phyloP scores from a whole-genome alignment of 2,113 vertebrate genomes.

The Ardeotis arabs region DNA sequence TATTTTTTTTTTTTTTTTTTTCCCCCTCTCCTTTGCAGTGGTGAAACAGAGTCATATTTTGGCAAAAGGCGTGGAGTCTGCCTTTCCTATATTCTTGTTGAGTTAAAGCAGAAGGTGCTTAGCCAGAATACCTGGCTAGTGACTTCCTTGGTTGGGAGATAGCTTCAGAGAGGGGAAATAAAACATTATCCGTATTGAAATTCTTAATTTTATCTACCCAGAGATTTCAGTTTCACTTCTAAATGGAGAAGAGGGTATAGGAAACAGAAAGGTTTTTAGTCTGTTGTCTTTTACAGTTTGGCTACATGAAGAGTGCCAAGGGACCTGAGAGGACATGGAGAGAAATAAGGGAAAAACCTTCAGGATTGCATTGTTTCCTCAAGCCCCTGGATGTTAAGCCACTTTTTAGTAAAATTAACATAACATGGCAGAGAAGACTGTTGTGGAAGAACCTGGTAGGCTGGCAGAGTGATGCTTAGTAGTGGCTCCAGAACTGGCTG shows the following conservation, averaged over 20 bases:
- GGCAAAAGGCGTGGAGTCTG: neutral
- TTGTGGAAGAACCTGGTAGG: neutral
- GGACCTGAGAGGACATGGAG: neutral
- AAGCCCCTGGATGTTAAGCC: neutral
- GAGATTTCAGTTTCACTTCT: neutral
- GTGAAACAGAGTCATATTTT: neutral
- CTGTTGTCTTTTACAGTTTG: neutral
- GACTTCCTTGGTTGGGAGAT: neutral
- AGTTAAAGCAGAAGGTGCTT: neutral
- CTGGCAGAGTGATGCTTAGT: neutral
- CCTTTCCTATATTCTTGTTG: neutral
- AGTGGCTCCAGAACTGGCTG: neutral
- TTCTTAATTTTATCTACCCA: neutral
- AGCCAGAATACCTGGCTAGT: neutral
- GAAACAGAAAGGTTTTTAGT: neutral
- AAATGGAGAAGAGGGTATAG: neutral
- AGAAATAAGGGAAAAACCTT: neutral
- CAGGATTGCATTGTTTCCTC: neutral
- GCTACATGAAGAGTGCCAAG: neutral
- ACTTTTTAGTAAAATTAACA: fast-evolving
- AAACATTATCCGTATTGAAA: neutral
- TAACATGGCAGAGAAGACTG: neutral
- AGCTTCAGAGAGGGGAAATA: neutral
- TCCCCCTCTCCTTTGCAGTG: neutral
- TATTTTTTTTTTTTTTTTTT: neutral